phyloP scores from a whole-genome alignment of 1,140 invertebrate genomes.

The Hypothenemus hampei region DNA sequence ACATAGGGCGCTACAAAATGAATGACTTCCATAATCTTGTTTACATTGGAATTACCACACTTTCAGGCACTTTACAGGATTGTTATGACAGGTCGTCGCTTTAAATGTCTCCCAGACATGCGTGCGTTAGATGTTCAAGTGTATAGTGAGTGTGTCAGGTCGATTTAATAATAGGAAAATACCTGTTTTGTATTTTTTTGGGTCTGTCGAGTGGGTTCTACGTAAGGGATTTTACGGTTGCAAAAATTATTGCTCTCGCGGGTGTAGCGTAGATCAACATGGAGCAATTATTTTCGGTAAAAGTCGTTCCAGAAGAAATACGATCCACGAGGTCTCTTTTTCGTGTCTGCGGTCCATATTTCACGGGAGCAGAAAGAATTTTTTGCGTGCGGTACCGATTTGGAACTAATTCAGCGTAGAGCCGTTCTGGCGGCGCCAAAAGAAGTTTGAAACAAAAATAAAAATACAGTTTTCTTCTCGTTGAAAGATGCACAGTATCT shows the following conservation, averaged over 20 bases:
- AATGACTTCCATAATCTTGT: constrained; percentile 20
- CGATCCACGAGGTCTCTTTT: constrained; percentile 14
- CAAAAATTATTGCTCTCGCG: too few species aligned
- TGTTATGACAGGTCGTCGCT: constrained; percentile 20
- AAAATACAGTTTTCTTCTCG: too few species aligned
- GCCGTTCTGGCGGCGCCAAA: constrained; percentile 11
- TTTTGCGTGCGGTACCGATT: constrained; percentile 1
- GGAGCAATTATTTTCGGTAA: constrained; percentile 18
- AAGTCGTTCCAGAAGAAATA: constrained; percentile 22
- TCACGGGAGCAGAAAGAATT: constrained; percentile 17
- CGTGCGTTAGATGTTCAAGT: constrained; percentile 9
- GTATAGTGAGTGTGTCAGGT: too few species aligned
- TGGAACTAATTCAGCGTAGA: constrained; percentile 14
- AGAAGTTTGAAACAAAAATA: too few species aligned
- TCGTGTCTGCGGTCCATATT: constrained; percentile 16
- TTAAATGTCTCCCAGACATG: neutral
- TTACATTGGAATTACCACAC: constrained; percentile 23
- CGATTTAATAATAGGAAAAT: too few species aligned
- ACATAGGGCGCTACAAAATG: constrained; percentile 12
- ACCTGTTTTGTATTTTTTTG: too few species aligned
- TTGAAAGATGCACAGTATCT: too few species aligned
- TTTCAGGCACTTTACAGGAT: constrained; percentile 18
- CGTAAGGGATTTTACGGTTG: too few species aligned
- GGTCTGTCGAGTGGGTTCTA: too few species aligned
- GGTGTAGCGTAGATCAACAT: too few species aligned